phyloP scores from a whole-genome alignment of 2,113 vertebrate genomes.

The Paradoxurus hermaphroditus region DNA sequence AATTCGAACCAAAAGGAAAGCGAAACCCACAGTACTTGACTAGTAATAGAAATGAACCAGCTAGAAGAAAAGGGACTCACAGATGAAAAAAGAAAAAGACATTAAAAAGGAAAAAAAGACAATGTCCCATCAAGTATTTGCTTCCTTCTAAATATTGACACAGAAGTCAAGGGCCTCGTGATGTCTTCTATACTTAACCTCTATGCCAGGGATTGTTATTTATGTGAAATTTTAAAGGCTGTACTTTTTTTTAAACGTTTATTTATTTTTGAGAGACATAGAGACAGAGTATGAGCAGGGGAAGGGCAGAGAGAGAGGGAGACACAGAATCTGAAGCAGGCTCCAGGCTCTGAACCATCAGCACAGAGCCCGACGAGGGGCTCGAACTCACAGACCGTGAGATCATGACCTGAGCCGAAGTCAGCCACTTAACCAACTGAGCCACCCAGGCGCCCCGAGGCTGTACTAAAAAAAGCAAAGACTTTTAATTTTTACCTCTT shows the following conservation, averaged over 20 bases:
- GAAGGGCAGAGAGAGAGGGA: no score
- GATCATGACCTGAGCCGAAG: no score
- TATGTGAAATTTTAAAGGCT: background rate
- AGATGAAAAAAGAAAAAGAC: background rate
- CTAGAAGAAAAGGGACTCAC: background rate
- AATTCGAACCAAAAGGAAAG: conserved; percentile 2
- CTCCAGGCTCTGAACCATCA: no score
- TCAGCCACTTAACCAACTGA: no score
- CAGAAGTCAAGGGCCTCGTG: background rate
- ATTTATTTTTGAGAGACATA: no score
- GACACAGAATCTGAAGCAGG: no score
- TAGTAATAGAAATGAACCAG: background rate
- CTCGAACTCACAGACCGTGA: no score
- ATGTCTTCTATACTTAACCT: background rate
- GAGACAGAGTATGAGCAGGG: no score
- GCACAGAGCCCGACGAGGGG: no score
- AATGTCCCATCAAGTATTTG: background rate
- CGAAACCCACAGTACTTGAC: background rate
- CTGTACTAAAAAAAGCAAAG: background rate
- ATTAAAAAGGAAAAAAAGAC: background rate
- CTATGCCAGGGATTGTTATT: background rate
- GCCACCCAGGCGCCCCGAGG: no score
- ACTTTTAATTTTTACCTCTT: background rate
- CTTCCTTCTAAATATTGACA: conserved; percentile 2
- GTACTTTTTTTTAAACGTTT: no score